phyloP scores from a whole-genome alignment of 2,797 vertebrate genomes.

The Poeciliopsis infans region DNA sequence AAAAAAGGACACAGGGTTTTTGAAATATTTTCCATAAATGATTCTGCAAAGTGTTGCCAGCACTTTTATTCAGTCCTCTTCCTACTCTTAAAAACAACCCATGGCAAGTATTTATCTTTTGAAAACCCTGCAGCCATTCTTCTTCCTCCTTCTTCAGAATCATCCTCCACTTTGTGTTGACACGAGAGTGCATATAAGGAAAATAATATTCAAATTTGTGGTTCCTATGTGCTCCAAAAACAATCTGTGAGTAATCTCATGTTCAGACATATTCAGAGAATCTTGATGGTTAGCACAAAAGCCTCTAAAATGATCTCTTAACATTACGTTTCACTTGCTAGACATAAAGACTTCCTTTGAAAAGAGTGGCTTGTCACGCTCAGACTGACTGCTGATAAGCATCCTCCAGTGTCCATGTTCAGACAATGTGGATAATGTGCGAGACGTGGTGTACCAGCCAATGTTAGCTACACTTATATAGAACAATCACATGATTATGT shows the following conservation, averaged over 20 bases:
- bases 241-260: not conserved
- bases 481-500: not conserved
- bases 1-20: not conserved
- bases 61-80: not conserved
- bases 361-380: not conserved
- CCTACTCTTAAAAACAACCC: not conserved
- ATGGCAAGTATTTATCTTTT: not conserved
- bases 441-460: slow-evolving; percentile 33
- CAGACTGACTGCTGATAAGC: slow-evolving; percentile 10
- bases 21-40: not conserved
- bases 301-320: not conserved
- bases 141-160: not conserved
- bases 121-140: not conserved
- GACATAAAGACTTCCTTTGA: slow-evolving; percentile 16
- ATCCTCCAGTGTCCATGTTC: not conserved
- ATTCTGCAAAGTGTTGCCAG: not conserved
- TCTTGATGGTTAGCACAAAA: not conserved
- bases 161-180: not conserved
- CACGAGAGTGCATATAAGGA: not conserved
- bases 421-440: slow-evolving; percentile 48
- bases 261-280: not conserved
- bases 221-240: not conserved
- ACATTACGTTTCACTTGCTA: slow-evolving; percentile 5
- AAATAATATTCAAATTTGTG: not conserved
- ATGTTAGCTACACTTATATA: slow-evolving; percentile 26